phyloP scores from a whole-genome alignment of 2,888 invertebrate species.

The Lepas anatifera region DNA sequence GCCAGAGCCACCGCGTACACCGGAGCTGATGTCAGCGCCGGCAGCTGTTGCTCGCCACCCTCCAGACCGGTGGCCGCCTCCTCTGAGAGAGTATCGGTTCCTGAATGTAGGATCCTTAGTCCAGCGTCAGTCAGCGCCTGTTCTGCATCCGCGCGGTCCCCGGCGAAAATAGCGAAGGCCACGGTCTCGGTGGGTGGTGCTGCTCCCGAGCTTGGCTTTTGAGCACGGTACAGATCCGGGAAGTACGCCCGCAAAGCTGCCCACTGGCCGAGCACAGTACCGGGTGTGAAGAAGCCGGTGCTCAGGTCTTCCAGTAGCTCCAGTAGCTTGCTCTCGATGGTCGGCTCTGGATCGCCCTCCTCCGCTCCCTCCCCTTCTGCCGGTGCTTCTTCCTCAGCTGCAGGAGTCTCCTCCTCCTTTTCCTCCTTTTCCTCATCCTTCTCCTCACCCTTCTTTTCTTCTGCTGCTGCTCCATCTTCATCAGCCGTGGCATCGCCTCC shows the following conservation, averaged over 20 bases:
- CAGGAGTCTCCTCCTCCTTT: not conserved
- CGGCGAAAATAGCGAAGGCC: not conserved
- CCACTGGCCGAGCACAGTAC: not conserved
- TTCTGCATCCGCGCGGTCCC: not conserved
- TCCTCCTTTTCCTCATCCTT: not conserved
- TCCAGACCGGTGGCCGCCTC: not conserved
- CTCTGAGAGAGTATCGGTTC: not conserved
- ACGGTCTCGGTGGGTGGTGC: not conserved
- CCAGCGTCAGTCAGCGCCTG: not conserved
- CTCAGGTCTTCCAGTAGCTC: not conserved
- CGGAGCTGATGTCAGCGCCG: not conserved
- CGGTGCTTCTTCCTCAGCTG: not conserved
- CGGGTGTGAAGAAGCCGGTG: not conserved
- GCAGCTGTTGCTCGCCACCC: not conserved
- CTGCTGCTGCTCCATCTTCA: not conserved
- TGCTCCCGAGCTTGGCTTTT: not conserved
- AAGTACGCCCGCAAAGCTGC: not conserved
- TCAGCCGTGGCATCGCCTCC: not conserved
- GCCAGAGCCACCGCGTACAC: not conserved
- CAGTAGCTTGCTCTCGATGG: not conserved
- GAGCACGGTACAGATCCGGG: conserved; percentile 3
- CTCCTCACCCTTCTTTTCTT: not conserved
- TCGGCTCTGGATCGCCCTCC: not conserved
- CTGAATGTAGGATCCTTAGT: not conserved
- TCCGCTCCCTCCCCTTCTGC: not conserved